Conservation (phyloP, 2,113 vertebrate species). For the Aythya baeri region DNA sequence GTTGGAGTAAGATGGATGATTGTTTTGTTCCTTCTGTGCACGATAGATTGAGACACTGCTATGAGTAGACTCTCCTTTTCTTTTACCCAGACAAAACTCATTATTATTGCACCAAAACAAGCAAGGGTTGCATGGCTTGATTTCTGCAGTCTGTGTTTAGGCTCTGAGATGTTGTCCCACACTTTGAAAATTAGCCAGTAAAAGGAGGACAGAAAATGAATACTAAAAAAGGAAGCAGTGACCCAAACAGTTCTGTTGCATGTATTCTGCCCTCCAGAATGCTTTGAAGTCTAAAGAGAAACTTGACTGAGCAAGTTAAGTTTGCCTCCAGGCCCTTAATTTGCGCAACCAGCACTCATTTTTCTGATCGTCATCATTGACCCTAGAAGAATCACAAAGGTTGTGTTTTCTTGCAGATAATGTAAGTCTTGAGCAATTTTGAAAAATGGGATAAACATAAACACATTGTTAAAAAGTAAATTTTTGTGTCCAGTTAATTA, state of each 20-base stretch:
- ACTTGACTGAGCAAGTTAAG: not conserved
- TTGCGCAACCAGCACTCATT: conserved; percentile 46
- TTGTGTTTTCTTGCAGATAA: not conserved
- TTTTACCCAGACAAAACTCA: conserved; percentile 52
- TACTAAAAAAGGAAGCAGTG: conserved; percentile 65
- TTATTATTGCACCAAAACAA: conserved; percentile 59
- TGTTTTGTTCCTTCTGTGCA: not conserved
- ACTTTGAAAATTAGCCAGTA: conserved; percentile 43
- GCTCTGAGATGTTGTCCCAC: conserved; percentile 65
- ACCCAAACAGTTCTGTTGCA: conserved; percentile 56
- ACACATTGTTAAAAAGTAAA: not conserved
- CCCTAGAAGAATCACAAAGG: conserved; percentile 13
- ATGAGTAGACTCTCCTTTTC: not conserved
- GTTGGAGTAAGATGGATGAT: not conserved
- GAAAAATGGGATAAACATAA: conserved; percentile 6
- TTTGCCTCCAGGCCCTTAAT: conserved; percentile 45
- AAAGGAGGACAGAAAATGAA: conserved; percentile 53
- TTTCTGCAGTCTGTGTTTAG: conserved; percentile 64
- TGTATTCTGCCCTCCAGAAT: conserved; percentile 58
- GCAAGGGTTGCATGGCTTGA: conserved; percentile 38
- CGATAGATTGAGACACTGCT: not conserved
- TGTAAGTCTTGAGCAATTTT: conserved; percentile 11
- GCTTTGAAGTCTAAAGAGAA: conserved; percentile 60
- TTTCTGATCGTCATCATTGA: not conserved
- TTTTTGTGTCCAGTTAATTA: not conserved